Base-by-base conservation (phyloP, 1,140 invertebrate species). In the Zaprionus ornatus region DNA sequence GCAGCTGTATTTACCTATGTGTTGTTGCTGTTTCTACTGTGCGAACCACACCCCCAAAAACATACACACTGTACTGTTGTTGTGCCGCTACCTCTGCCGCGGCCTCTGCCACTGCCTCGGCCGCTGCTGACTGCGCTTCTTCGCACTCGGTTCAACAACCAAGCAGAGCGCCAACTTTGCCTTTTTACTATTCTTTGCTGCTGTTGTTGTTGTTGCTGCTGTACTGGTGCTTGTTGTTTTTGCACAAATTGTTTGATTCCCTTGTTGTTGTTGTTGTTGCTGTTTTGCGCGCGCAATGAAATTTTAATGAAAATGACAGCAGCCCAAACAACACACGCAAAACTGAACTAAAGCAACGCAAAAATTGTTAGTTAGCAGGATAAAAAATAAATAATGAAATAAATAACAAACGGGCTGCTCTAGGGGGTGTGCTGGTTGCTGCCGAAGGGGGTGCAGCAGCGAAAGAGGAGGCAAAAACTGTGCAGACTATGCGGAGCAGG, bases 301-400 rank as follows among this genome's bases (percentile, higher is more conserved):
- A 84, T 84, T 87, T 87, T 87, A 84, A 87, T 88, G 80, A 84
- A 88, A 87, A 88, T 82, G 80, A 84, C 74, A 88, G 79, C 67
- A 84, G 68, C 66, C 79, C 72, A 77, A 73, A 82, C 52, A 77
- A 82, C 57, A 77, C 64, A 55, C 64, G 50, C 65, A 72, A 79
- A 68, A 75, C 52, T 50, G 57, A 35, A 48, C 72, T 54, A 75
- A 65, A 66, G 60, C 63, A 71, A 67, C 60, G 64, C 57, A 60
- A 67, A 86, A 80, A 74, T 56, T 62, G 65, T 74, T 74, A 56
- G 72, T 74, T 74, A 74, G 59, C 72, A 50, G 40, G 48, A 48
- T 48, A 57, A 65, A 83, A 77, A 87, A 71, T 67, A 72, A 81
- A 77, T 60, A 83, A 83, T 73, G 76, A 73, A 80, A 61, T 77